These are phyloP conservation scores for Pocota personata DNA, from an alignment of 2,888 invertebrate genomes.

Conservation along the genomic window DNA sequence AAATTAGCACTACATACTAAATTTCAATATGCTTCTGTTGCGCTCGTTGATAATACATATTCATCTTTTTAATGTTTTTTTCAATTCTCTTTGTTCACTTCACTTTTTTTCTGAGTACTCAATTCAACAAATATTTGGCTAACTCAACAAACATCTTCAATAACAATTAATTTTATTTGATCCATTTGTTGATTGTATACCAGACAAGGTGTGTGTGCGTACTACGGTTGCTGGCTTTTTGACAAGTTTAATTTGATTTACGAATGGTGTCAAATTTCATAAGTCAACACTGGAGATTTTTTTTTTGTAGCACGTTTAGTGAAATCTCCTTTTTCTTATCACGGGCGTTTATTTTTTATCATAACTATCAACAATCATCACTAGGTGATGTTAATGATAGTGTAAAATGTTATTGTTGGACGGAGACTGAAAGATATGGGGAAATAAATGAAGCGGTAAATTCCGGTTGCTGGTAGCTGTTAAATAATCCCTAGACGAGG, in stretches of 20 bases:
- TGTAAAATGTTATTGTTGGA: background rate
- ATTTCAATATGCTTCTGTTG: background rate
- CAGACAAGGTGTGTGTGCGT: constrained; percentile 1
- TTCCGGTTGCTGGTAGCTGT: too few species aligned
- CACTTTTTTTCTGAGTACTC: constrained; percentile 6
- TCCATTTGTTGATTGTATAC: constrained; percentile 33
- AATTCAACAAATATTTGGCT: constrained; percentile 45
- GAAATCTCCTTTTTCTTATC: constrained; percentile 15
- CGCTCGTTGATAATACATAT: constrained; percentile 6
- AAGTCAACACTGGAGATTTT: constrained; percentile 31
- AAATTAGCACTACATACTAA: constrained; percentile 22
- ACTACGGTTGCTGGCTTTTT: constrained; percentile 13
- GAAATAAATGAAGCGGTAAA: background rate
- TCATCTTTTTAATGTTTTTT: background rate
- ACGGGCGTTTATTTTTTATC: background rate
- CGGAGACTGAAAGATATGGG: background rate
- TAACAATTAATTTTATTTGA: constrained; percentile 52
- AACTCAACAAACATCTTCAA: constrained; percentile 37
- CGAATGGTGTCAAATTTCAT: constrained; percentile 29
- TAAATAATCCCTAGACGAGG: too few species aligned
- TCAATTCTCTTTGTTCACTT: background rate
- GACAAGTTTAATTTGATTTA: constrained; percentile 50
- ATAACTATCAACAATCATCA: background rate
- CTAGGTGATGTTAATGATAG: background rate
- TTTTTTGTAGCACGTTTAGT: background rate